Conservation (phyloP, 1,140 invertebrate genomes). For the Phenacoccus solenopsis region DNA sequence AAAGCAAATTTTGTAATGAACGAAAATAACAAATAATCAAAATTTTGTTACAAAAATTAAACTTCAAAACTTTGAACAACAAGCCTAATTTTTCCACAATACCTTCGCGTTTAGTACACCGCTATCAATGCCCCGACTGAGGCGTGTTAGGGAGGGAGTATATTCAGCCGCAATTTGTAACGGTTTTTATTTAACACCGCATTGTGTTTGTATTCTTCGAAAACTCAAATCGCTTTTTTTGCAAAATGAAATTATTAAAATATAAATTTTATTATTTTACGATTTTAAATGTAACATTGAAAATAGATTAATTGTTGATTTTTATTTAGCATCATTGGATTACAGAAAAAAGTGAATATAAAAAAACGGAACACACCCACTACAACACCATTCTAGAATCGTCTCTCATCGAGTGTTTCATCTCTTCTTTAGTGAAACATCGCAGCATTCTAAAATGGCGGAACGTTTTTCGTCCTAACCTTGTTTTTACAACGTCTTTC, state of each 20-base stretch:
- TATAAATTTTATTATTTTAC: no score
- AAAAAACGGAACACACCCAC: background rate
- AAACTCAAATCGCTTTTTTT: no score
- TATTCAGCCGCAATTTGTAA: no score
- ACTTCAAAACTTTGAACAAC: background rate
- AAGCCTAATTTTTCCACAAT: background rate
- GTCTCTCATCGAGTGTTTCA: no score
- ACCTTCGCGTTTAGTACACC: background rate
- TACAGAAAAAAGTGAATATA: background rate
- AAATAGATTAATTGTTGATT: no score
- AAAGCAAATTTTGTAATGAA: background rate
- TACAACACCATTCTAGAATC: no score
- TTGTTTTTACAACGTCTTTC: background rate
- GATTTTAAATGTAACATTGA: no score
- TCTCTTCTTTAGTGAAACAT: no score
- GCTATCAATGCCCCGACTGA: background rate
- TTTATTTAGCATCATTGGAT: no score
- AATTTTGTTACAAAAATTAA: background rate
- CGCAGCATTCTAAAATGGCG: background rate
- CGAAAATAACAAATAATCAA: background rate
- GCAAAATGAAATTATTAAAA: no score
- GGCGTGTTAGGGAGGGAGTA: background rate
- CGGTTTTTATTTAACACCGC: no score
- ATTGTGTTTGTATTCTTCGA: no score
- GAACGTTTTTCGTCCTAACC: background rate